Evolutionary conservation across 1,140 invertebrate species (phyloP).

Genomic region (Anthonomus grandis): DNA sequence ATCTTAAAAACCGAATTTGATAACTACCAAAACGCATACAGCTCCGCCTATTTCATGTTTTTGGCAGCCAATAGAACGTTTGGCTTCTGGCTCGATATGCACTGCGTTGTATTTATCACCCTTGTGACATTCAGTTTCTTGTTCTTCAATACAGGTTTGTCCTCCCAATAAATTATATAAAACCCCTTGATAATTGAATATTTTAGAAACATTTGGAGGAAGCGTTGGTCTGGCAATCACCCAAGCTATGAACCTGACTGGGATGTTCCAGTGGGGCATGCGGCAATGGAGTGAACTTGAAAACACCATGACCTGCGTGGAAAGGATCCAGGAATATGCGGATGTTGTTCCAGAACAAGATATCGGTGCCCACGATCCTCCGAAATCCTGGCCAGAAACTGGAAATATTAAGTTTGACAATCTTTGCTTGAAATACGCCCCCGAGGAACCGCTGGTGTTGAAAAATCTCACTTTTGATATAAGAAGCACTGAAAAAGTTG

Average conservation of each 20-base stretch:
- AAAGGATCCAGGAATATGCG: slow-evolving; percentile 52
- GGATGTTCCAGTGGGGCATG: slow-evolving; percentile 70
- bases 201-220: slow-evolving; percentile 49
- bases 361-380: slow-evolving; percentile 49
- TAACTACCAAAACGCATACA: slow-evolving; percentile 55
- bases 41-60: slow-evolving; percentile 64
- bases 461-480: slow-evolving; percentile 62
- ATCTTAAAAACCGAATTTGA: slow-evolving; percentile 72
- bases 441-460: slow-evolving; percentile 61
- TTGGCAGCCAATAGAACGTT: slow-evolving; percentile 61
- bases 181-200: not conserved
- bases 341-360: slow-evolving; percentile 32
- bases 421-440: slow-evolving; percentile 66
- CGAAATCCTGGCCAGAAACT: slow-evolving; percentile 38
- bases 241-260: slow-evolving; percentile 55
- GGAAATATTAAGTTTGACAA: slow-evolving; percentile 41
- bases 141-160: slow-evolving; percentile 48
- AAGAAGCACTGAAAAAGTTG: slow-evolving; percentile 58
- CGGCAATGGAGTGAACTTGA: slow-evolving; percentile 70
- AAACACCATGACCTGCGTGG: slow-evolving; percentile 65
- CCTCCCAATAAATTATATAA: not conserved
- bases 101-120: slow-evolving; percentile 66
- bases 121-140: slow-evolving; percentile 57
- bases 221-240: slow-evolving; percentile 59
- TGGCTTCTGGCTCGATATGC: slow-evolving; percentile 60